phyloP scores from a whole-genome alignment of 2,888 invertebrate genomes.

The Matsumyia berberina region DNA sequence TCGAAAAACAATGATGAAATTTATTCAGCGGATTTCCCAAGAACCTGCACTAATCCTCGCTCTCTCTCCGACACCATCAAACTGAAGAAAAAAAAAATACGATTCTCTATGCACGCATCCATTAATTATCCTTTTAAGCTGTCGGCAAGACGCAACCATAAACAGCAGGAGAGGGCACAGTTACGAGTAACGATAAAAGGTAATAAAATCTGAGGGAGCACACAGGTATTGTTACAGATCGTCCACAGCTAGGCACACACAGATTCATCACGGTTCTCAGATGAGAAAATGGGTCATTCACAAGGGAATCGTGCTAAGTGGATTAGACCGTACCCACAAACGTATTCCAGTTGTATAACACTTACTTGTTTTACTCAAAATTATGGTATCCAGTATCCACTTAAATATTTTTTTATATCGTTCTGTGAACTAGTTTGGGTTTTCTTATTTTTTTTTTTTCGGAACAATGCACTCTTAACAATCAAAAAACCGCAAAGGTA shows the following conservation, averaged over 20 bases:
- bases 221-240: conserved; percentile 40
- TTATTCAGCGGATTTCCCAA: conserved; percentile 9
- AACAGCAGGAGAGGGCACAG: conserved; percentile 24
- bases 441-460: conserved; percentile 24
- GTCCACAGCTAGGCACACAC: neutral
- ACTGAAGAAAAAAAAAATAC: neutral
- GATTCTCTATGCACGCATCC: conserved; percentile 18
- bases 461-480: conserved; percentile 41
- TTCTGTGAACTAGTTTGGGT: conserved; percentile 46
- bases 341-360: conserved; percentile 16
- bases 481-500: conserved; percentile 42
- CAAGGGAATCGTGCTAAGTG: neutral
- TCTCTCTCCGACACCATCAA: neutral
- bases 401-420: conserved; percentile 1
- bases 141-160: conserved; percentile 42
- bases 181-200: conserved; percentile 21
- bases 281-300: conserved; percentile 36
- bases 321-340: neutral
- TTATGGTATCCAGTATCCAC: conserved; percentile 52
- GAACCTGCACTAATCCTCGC: conserved; percentile 39
- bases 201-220: conserved; percentile 42
- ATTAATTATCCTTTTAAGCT: conserved; percentile 57
- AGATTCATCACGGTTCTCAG: neutral
- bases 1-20: conserved; percentile 20
- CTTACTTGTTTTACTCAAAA: conserved; percentile 27